These are phyloP conservation scores for Drosophila nikananu DNA, from an alignment of 1,140 invertebrate species.

Conservation along the genomic window DNA sequence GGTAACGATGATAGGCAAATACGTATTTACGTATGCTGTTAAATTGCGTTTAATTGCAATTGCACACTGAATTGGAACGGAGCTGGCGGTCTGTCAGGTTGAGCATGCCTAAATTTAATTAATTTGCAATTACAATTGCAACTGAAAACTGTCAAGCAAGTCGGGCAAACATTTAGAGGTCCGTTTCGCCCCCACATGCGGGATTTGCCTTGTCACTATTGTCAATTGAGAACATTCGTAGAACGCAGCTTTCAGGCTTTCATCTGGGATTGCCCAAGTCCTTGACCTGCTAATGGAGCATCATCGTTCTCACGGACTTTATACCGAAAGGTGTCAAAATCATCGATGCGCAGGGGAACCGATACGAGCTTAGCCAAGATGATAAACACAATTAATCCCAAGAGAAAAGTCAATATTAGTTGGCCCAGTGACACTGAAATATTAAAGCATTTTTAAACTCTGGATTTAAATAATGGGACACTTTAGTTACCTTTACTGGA, in stretches of 20 bases:
- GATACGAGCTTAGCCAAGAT: constrained; percentile 27
- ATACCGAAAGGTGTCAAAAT: constrained; percentile 32
- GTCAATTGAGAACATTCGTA: constrained; percentile 2
- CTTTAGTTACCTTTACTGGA: constrained; percentile 3
- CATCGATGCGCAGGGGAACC: constrained; percentile 40
- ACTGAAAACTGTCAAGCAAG: constrained; percentile 23
- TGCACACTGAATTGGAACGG: constrained; percentile 27
- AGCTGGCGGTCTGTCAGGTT: constrained; percentile 11
- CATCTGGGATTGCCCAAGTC: constrained; percentile 8
- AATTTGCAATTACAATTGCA: constrained; percentile 69
- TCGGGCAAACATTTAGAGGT: constrained; percentile 9
- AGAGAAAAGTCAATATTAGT: constrained; percentile 14
- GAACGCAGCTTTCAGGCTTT: constrained; percentile 8
- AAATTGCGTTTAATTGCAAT: constrained; percentile 56
- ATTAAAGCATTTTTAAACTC: too few species aligned
- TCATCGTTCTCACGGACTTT: neutral
- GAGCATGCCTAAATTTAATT: constrained; percentile 58
- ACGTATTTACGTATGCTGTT: constrained; percentile 1
- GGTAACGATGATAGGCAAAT: constrained; percentile 23
- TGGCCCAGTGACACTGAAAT: constrained; percentile 20
- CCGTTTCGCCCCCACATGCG: neutral
- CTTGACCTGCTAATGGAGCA: constrained; percentile 28
- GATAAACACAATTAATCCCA: constrained; percentile 24
- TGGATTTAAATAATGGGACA: too few species aligned
- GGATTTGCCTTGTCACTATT: constrained; percentile 12